Evolutionary conservation across 2,888 invertebrate species (phyloP), one percentile per base, ranked within the genome.

Genomic region (Pseudoips prasinana): DNA sequence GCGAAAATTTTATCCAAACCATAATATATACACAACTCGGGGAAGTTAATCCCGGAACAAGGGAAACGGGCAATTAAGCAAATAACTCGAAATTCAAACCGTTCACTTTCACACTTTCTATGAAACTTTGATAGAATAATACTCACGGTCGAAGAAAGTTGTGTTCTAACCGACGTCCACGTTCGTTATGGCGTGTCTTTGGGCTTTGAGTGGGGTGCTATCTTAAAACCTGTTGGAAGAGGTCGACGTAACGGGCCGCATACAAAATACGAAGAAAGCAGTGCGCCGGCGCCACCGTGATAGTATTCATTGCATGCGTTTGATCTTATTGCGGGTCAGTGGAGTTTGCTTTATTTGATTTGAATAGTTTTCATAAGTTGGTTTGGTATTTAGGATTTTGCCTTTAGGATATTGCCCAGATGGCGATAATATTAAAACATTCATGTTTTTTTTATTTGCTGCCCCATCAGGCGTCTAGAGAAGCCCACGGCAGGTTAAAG

Each of bases 191-290:
- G 58, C 53, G 19, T 48, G 17, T 48, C 45, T 46, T 57, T 56
- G 58, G 53, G 48, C 44, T 37, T 40, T 34, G 10, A 53, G 62
- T 49, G 64, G 64, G 64, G 66, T 66, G 64, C 51, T 14, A 33
- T 17, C 25, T 71, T 71, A 65, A 73, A 79, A 80, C 82, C 79
- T 64, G 82, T 78, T 70, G 42, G 49, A 44, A 49, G 72, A 75
- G 83, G 78, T 76, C 77, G 78, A 63, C 44, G 64, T 84, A 85
- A 85, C 85, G 84, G 85, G 55, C 56, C 73, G 82, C 75, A 80
- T 79, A 78, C 75, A 71, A 80, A 80, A 60, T 56, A 9, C 52
- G 50, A 54, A 67, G 61, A 77, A 77, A 75, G 57, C 58, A 58
- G 33, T 46, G 41, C 40, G 29, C 33, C 35, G n/a, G 38, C 32